A percentile compares a stretch with the other conserved stretches of the same genome.
Conservation (phyloP, 1,140 invertebrate genomes). For the Papilio glaucus region DNA sequence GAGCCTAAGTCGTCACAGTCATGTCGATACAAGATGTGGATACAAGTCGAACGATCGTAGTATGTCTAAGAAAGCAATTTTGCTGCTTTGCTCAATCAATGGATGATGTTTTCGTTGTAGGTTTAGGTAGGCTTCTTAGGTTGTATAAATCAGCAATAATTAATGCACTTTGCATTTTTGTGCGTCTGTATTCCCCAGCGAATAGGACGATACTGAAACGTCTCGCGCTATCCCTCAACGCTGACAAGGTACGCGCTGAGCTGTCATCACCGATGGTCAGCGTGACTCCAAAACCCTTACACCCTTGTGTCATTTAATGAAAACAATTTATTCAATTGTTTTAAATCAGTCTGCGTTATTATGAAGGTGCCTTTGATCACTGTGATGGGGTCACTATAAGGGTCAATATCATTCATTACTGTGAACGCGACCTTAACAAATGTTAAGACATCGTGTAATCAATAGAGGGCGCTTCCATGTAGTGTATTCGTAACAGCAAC, state of each 20-base stretch:
- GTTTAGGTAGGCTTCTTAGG: too few relatives aligned
- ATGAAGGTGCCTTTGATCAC: constrained; percentile 4
- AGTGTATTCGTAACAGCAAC: too few relatives aligned
- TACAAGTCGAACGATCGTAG: too few relatives aligned
- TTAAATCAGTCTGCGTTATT: not conserved
- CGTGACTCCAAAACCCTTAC: not conserved
- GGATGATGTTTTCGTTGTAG: too few relatives aligned
- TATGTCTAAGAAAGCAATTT: too few relatives aligned
- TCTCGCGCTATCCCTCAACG: not conserved
- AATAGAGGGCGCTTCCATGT: too few relatives aligned
- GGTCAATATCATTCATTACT: not conserved
- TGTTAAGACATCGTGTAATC: not conserved
- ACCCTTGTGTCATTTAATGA: not conserved
- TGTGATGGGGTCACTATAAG: constrained; percentile 3
- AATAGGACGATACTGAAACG: not conserved
- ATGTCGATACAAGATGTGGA: too few relatives aligned
- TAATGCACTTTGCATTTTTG: too few relatives aligned
- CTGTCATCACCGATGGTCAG: not conserved
- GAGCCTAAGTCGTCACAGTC: not conserved
- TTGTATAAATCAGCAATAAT: too few relatives aligned
- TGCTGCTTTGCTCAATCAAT: too few relatives aligned
- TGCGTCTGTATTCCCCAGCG: too few relatives aligned
- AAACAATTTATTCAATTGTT: not conserved
- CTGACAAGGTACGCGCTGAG: not conserved
- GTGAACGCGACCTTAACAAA: not conserved